Percentiles rank a stretch among this genome's conserved stretches.
Evolutionary conservation across 2,113 vertebrate genomes (phyloP).

Genomic region (Equus przewalskii): DNA sequence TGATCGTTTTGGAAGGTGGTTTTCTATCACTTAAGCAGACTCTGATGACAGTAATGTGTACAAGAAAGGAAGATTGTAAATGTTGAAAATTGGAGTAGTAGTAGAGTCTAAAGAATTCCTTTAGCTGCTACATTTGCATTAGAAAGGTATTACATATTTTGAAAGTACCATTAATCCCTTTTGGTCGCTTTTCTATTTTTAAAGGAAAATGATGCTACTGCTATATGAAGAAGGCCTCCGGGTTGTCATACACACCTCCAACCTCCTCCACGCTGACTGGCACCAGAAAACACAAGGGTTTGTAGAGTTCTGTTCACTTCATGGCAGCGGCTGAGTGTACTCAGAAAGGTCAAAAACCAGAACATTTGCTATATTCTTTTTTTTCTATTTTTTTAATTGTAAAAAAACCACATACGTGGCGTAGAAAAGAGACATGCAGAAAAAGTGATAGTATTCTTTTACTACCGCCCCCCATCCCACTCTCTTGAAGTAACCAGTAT

Average conservation of each 20-base stretch:
- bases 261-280: constrained; percentile 97
- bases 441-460: not conserved
- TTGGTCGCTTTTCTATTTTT: not conserved
- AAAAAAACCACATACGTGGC: not conserved
- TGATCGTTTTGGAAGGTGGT: not conserved
- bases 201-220: constrained; percentile 99
- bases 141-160: not conserved
- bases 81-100: not conserved
- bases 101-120: not conserved
- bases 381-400: not conserved
- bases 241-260: constrained; percentile 96
- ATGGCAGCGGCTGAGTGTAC: not conserved
- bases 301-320: not conserved
- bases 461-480: fast-evolving
- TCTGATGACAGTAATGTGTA: not conserved
- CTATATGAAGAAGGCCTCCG: constrained; percentile 97
- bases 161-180: not conserved
- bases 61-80: not conserved
- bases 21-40: not conserved
- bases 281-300: constrained; percentile 99
- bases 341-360: not conserved
- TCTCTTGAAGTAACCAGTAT: not conserved
- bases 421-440: not conserved
- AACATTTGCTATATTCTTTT: not conserved
- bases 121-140: not conserved